Base-by-base conservation (phyloP, 64 coral and sea anemone species). In the Astreopora myriophthalma region DNA sequence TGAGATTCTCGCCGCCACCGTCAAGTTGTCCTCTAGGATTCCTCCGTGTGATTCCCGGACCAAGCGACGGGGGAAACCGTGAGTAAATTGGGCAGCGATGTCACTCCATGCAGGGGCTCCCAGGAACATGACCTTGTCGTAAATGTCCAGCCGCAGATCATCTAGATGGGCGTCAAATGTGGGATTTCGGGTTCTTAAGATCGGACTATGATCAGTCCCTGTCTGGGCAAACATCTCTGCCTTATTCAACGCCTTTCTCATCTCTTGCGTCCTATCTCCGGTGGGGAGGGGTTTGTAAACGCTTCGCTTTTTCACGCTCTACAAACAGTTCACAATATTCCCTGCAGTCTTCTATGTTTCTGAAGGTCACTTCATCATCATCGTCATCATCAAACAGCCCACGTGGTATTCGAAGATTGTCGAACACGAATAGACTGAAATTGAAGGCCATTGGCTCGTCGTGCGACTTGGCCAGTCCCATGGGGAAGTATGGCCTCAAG, bases 111-210 rank as follows among this genome's bases (percentile, higher is more conserved):
- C 3, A 5, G 66, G 66, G 0, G 89, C 46, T 19, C 52, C 28
- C 3, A 61, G 36, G 0, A 91, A 25, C 89, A 84, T 91, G 19
- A 73, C 78, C 28, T 91, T 91, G 0, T 71, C 77, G 25, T 44
- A 84, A 0, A 68, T 0, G 58, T 91, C 66, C 14, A 83, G 13
- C 9, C 77, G 20, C 0, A 91, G 30, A 0, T 60, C 3, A 7
- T 38, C 34, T 8, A 93, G 64, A n/a, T 93, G 87, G 1, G 3
- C 12, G 74, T 93, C 92, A 6, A 88, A 85, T 27, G 66, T 71
- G 0, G 1, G 19, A 31, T 57, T n/a, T 26, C 92, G 73, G 10
- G 55, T 80, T 0, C 6, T 31, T 14, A 93, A 14, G 63, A 25
- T 93, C 10, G 34, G 25, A 19, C 69, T 52, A 28, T 87, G 16